These are phyloP conservation scores for Acronicta alni DNA, from an alignment of 2,888 invertebrate genomes.

Conservation along the genomic window DNA sequence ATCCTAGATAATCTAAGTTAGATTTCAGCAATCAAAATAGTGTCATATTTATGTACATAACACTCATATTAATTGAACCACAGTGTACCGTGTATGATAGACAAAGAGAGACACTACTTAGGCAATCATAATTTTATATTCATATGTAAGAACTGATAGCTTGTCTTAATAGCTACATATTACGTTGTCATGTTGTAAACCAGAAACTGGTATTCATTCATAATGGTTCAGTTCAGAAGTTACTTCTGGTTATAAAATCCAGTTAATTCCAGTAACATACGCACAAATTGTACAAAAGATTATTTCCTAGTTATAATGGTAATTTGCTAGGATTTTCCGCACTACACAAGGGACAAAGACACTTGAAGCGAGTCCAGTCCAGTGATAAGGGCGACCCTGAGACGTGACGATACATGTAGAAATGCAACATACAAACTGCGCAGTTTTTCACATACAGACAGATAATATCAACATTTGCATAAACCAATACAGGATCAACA, in stretches of 20 bases:
- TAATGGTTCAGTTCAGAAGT: slow-evolving; percentile 2
- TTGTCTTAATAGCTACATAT: not conserved
- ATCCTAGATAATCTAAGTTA: too few species aligned
- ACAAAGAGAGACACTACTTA: too few species aligned
- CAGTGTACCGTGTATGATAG: too few species aligned
- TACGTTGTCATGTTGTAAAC: not conserved
- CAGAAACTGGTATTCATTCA: slow-evolving; percentile 8
- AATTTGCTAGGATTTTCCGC: slow-evolving; percentile 39
- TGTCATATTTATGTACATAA: too few species aligned
- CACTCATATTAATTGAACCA: too few species aligned
- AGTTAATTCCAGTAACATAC: slow-evolving; percentile 8
- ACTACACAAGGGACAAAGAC: slow-evolving; percentile 42
- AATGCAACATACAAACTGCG: slow-evolving; percentile 30
- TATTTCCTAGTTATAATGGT: slow-evolving; percentile 34
- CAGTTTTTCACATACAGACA: slow-evolving; percentile 37
- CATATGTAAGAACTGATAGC: not conserved
- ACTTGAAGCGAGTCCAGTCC: slow-evolving; percentile 8
- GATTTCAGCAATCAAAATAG: too few species aligned
- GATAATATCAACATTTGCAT: slow-evolving; percentile 27
- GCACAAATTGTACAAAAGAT: not conserved
- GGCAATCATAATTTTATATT: not conserved
- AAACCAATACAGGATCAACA: slow-evolving; percentile 5
- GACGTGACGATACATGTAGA: slow-evolving; percentile 21
- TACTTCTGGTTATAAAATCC: slow-evolving; percentile 16
- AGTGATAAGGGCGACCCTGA: slow-evolving; percentile 47